phyloP scores from a whole-genome alignment of 2,888 invertebrate species.

The Ennomos quercinarius region DNA sequence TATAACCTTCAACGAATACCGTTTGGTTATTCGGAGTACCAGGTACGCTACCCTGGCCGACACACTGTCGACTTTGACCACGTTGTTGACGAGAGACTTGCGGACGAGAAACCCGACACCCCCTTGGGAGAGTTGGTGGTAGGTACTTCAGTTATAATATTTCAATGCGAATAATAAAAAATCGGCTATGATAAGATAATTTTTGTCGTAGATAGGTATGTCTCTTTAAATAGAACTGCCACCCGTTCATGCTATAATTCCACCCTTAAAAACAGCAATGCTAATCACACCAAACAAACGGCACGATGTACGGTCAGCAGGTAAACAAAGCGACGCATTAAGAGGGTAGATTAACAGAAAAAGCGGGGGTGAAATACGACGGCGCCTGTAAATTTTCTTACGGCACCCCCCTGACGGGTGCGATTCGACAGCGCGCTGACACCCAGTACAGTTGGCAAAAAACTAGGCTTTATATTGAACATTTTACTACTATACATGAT shows the following conservation, averaged over 20 bases:
- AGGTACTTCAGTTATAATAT: no score
- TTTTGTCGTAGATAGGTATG: neutral
- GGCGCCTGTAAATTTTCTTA: constrained; percentile 84
- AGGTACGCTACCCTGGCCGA: no score
- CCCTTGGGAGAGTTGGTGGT: no score
- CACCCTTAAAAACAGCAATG: constrained; percentile 24
- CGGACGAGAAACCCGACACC: no score
- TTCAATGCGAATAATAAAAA: no score
- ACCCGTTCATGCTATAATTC: no score
- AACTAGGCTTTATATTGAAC: constrained; percentile 5
- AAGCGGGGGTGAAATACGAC: constrained; percentile 80
- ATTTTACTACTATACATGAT: no score
- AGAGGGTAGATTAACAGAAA: constrained; percentile 83
- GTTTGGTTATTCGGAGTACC: no score
- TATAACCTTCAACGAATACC: no score
- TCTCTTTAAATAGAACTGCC: constrained; percentile 1
- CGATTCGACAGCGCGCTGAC: constrained; percentile 80
- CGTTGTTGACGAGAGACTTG: no score
- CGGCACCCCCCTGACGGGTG: constrained; percentile 75
- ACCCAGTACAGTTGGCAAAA: constrained; percentile 64
- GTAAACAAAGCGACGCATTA: constrained; percentile 84
- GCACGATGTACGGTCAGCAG: constrained; percentile 76
- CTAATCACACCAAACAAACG: constrained; percentile 49
- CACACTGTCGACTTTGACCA: no score
- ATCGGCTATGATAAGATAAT: no score